phyloP scores from a whole-genome alignment of 2,888 invertebrate genomes.

The Chaetogeoica ovagalla region DNA sequence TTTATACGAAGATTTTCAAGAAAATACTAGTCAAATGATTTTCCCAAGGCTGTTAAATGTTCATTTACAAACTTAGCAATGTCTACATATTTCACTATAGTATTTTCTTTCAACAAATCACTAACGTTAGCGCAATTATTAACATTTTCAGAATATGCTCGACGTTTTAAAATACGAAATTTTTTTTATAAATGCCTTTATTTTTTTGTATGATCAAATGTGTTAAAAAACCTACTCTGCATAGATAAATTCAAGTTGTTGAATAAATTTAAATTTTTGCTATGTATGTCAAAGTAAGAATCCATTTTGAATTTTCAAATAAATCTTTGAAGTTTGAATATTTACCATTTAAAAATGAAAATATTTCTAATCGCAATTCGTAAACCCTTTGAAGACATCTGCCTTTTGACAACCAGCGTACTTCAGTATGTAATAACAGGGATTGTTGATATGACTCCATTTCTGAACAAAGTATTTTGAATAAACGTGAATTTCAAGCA shows the following conservation, averaged over 20 bases:
- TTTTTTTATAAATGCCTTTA: slow-evolving; percentile 1
- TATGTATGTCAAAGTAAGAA: slow-evolving; percentile 9
- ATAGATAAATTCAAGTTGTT: slow-evolving; percentile 1
- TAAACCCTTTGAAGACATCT: neutral
- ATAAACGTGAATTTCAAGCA: slow-evolving; percentile 29
- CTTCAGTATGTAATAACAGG: slow-evolving; percentile 16
- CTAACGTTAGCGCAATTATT: neutral
- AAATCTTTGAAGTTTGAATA: slow-evolving; percentile 16
- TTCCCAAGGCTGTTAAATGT: neutral
- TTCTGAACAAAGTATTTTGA: slow-evolving; percentile 19
- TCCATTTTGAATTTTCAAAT: slow-evolving; percentile 15
- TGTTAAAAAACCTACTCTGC: slow-evolving; percentile 11
- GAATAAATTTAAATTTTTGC: slow-evolving; percentile 17
- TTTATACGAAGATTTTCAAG: neutral
- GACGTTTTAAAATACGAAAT: slow-evolving; percentile 5
- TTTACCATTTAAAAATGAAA: slow-evolving; percentile 1
- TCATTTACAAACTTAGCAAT: neutral
- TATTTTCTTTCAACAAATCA: slow-evolving; percentile 11
- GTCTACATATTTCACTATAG: slow-evolving; percentile 20
- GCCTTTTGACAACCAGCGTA: slow-evolving; percentile 13
- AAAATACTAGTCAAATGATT: neutral
- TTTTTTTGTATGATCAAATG: slow-evolving; percentile 14
- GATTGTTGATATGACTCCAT: slow-evolving; percentile 4
- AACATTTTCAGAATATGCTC: slow-evolving; percentile 10
- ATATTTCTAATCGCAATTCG: slow-evolving; percentile 4